phyloP scores from a whole-genome alignment of 2,113 vertebrate genomes.

The Thinocorus orbignyianus region DNA sequence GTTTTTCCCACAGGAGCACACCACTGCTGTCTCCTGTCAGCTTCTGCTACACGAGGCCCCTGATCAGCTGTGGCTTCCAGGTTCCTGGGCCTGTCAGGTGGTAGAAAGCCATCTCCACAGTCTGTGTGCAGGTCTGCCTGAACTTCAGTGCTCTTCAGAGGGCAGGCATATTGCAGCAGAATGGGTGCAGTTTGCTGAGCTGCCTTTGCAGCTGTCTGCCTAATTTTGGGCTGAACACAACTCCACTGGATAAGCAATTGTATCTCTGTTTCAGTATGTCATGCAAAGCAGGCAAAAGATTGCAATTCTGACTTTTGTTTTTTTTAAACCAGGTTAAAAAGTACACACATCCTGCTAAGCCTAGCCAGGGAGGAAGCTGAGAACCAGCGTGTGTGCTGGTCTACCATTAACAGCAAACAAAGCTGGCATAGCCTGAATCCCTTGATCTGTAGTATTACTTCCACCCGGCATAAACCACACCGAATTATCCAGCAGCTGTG shows the following conservation, averaged over 20 bases:
- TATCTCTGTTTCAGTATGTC: not conserved
- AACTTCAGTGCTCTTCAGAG: not conserved
- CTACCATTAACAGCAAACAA: not conserved
- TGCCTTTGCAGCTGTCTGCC: not conserved
- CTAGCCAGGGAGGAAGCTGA: not conserved
- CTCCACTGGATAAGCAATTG: not conserved
- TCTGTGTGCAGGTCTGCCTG: not conserved
- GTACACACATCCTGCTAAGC: not conserved
- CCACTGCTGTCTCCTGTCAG: not conserved
- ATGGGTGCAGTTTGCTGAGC: not conserved
- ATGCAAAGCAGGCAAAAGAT: not conserved
- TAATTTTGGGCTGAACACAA: not conserved
- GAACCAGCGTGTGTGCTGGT: not conserved
- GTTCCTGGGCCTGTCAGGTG: not conserved
- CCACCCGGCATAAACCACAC: not conserved
- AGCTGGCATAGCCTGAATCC: not conserved
- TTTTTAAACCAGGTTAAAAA: not conserved
- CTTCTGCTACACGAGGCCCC: not conserved
- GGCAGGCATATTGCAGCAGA: not conserved
- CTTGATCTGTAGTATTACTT: not conserved
- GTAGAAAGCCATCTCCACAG: not conserved
- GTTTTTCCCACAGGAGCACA: not conserved
- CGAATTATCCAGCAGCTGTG: not conserved
- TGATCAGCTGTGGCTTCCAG: not conserved
- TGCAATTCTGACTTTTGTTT: no score